These are phyloP conservation scores for Argopecten irradians DNA, from an alignment of 1,140 invertebrate genomes.

Conservation along the genomic window DNA sequence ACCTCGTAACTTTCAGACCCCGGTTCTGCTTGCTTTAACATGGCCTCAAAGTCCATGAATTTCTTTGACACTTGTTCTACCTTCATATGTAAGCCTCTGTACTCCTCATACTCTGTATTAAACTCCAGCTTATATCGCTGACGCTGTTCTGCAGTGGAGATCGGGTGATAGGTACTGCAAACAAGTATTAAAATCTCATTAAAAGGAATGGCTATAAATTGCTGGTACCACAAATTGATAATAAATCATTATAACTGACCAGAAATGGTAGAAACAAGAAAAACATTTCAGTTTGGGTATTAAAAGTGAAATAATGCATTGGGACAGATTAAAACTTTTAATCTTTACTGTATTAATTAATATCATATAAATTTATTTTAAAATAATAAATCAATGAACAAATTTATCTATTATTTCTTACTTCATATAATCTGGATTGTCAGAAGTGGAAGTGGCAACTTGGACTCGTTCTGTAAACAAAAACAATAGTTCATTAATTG, in stretches of 20 bases:
- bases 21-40: constrained; percentile 79
- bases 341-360: too few relatives aligned
- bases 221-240: too few relatives aligned
- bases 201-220: too few relatives aligned
- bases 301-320: too few relatives aligned
- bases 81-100: constrained; percentile 85
- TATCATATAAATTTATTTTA: too few relatives aligned
- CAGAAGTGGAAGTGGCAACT: constrained; percentile 38
- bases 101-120: constrained; percentile 89
- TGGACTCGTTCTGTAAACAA: constrained; percentile 27
- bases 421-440: constrained; percentile 37
- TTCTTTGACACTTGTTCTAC: constrained; percentile 86
- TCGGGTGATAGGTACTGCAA: constrained; percentile 87
- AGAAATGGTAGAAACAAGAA: too few relatives aligned
- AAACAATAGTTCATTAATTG: not conserved
- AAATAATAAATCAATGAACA: too few relatives aligned
- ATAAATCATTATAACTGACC: too few relatives aligned
- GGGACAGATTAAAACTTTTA: too few relatives aligned
- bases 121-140: constrained; percentile 92
- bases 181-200: constrained; percentile 42
- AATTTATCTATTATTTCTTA: constrained; percentile 29
- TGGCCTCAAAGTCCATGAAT: constrained; percentile 86
- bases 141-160: constrained; percentile 86
- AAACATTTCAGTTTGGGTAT: too few relatives aligned
- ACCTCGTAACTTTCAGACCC: constrained; percentile 80